A percentile compares a stretch with the other conserved stretches of the same genome.
Evolutionary conservation across 2,888 invertebrate species (phyloP).

Genomic region (Drosophila eohydei): DNA sequence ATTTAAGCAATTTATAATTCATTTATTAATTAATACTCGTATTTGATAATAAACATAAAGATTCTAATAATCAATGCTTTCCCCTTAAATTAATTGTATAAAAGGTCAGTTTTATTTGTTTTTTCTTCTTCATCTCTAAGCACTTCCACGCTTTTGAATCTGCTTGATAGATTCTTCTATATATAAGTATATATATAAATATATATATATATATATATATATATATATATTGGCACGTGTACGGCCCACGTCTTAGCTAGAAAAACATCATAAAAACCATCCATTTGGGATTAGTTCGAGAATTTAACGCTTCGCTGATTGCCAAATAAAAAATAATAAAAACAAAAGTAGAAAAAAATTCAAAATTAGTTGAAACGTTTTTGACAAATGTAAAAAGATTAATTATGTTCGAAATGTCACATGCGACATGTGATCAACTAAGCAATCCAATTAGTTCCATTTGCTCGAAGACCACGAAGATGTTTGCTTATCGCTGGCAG

Average conservation of each 20-base stretch:
- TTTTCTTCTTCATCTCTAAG: too few relatives aligned
- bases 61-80: too few relatives aligned
- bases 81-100: too few relatives aligned
- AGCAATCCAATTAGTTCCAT: slow-evolving; percentile 16
- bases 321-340: slow-evolving; percentile 13
- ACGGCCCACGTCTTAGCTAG: slow-evolving; percentile 22
- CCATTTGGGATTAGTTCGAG: slow-evolving; percentile 6
- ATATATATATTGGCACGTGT: slow-evolving; percentile 33
- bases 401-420: slow-evolving; percentile 43
- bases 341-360: neutral
- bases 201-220: too few relatives aligned
- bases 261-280: neutral
- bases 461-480: neutral
- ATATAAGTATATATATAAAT: too few relatives aligned
- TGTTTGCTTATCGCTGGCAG: neutral
- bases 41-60: too few relatives aligned
- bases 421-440: slow-evolving; percentile 23
- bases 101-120: too few relatives aligned
- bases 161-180: too few relatives aligned
- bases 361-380: slow-evolving; percentile 15
- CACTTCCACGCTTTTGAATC: too few relatives aligned
- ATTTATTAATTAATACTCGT: too few relatives aligned
- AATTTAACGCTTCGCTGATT: slow-evolving; percentile 24
- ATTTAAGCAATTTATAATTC: too few relatives aligned
- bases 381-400: slow-evolving; percentile 30